Percentiles rank a stretch among this genome's conserved stretches.
These are phyloP conservation scores for Symphodus melops DNA, from an alignment of 2,113 vertebrate genomes.

Conservation along the genomic window DNA sequence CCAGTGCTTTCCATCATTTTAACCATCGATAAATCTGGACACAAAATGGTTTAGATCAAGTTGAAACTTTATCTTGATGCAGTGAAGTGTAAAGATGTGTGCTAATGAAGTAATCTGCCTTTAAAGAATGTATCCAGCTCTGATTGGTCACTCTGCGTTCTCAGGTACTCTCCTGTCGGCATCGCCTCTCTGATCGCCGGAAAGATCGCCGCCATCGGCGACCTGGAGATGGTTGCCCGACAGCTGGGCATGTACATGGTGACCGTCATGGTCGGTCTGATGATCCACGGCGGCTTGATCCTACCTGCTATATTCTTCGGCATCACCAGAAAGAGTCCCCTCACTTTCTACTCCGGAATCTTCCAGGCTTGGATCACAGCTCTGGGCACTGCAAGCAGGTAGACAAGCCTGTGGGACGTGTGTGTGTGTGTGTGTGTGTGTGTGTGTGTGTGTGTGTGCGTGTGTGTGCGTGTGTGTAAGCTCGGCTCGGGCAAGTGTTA, in stretches of 20 bases:
- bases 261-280: conserved; percentile 86
- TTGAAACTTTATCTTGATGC: no score
- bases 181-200: conserved; percentile 88
- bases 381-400: conserved; percentile 88
- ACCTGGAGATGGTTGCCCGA: conserved; percentile 84
- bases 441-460: conserved; percentile 6
- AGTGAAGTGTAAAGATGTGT: no score
- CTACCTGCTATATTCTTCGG: conserved; percentile 85
- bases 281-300: conserved; percentile 86
- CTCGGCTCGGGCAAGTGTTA: conserved; percentile 42
- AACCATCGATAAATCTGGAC: no score
- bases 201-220: conserved; percentile 87
- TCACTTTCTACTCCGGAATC: conserved; percentile 85
- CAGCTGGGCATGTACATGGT: conserved; percentile 91
- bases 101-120: no score
- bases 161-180: conserved; percentile 87
- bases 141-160: background rate
- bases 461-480: background rate
- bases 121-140: background rate
- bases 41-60: no score
- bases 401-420: conserved; percentile 20
- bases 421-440: background rate
- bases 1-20: no score
- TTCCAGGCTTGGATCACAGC: conserved; percentile 91
- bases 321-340: conserved; percentile 85